Evolutionary conservation across 2,888 invertebrate species (phyloP), one percentile per base, ranked within the genome.

Genomic region (Chesias legatella): DNA sequence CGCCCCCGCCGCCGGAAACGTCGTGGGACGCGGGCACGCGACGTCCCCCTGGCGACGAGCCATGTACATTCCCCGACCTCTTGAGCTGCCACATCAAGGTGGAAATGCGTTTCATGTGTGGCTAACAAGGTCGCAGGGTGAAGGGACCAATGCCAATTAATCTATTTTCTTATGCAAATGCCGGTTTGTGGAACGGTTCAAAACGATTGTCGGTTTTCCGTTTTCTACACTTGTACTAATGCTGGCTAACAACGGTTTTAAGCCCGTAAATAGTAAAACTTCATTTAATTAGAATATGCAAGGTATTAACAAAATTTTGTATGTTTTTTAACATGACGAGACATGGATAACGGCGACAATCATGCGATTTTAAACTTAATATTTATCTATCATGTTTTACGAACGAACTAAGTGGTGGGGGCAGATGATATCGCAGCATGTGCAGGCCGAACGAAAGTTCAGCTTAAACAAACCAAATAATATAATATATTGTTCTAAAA

Each of bases 11-110:
- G 57, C 77, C 80, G 82, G 81, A 82, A 81, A 79, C 73, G 60
- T 73, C 73, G 75, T 64, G 68, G 65, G 31, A 5, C n/a, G 9
- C 54, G 61, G 68, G 70, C 83, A 82, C 83, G 81, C 82, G 81
- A 82, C 71, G 60, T 40, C 56, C 60, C 52, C 58, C 50, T 61
- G 67, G 69, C 79, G 79, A 73, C 76, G 79, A 78, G 74, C 76
- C 80, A 80, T 80, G 80, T 79, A 79, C 79, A 80, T 80, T 78
- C 56, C 58, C 59, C 56, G 36, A 45, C 63, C 64, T 73, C 71
- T 67, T 71, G 69, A 61, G 69, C 63, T 67, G 62, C 67, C 57
- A 60, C 63, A 53, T 51, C 53, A 59, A 60, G 63, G 66, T 67
- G 68, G 66, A 73, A 73, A 73, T 67, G 72, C 73, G 74, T 77